A percentile compares a stretch with the other conserved stretches of the same genome.
phyloP scores from a whole-genome alignment of 1,140 invertebrate species.

The Stegodyphus dumicola region DNA sequence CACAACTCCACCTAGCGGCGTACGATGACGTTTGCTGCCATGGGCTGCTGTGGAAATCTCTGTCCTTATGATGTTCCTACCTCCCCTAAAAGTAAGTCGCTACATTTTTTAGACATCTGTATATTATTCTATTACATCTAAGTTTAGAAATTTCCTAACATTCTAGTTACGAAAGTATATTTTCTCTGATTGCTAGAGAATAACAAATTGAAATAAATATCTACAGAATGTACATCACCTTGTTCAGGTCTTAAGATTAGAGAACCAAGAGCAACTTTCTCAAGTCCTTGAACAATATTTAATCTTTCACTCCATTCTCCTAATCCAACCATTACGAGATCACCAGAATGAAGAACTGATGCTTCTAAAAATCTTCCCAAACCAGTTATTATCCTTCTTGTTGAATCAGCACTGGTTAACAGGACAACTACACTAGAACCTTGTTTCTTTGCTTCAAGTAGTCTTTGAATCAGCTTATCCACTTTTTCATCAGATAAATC shows the following conservation, averaged over 20 bases:
- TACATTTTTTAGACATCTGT: not conserved
- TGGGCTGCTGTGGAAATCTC: not conserved
- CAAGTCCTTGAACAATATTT: slow-evolving; percentile 9
- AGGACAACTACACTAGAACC: slow-evolving; percentile 60
- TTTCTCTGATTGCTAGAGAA: too few relatives aligned
- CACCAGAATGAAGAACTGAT: slow-evolving; percentile 39
- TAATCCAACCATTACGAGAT: slow-evolving; percentile 62
- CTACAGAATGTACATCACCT: not conserved
- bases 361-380: slow-evolving; percentile 62
- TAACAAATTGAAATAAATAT: too few relatives aligned
- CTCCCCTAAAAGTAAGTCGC: not conserved
- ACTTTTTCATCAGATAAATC: not conserved
- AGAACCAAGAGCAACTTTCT: slow-evolving; percentile 29
- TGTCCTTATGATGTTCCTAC: not conserved
- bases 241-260: slow-evolving; percentile 40
- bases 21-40: not conserved
- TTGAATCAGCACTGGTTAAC: slow-evolving; percentile 60
- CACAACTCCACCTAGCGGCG: not conserved
- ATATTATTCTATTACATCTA: not conserved
- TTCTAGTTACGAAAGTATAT: too few relatives aligned
- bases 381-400: slow-evolving; percentile 64
- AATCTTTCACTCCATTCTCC: slow-evolving; percentile 48
- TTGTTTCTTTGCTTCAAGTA: slow-evolving; percentile 29
- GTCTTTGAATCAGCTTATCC: slow-evolving; percentile 16
- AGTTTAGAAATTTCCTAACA: too few relatives aligned